Evolutionary conservation across 2,888 invertebrate species (phyloP).

Genomic region (Bombyx huttoni): DNA sequence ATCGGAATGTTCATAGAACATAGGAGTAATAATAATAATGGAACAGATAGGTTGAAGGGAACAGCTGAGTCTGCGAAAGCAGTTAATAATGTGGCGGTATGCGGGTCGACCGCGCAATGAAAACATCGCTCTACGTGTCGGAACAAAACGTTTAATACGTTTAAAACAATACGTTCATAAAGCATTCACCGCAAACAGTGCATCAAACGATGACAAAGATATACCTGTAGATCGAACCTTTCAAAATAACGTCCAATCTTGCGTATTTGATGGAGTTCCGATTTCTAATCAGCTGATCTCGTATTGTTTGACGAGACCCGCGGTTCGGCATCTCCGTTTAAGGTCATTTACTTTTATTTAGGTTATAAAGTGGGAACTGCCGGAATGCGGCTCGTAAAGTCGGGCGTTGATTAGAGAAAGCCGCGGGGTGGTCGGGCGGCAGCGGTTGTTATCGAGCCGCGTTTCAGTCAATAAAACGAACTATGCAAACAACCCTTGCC

Average conservation of each 20-base stretch:
- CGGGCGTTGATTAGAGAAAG: constrained; percentile 43
- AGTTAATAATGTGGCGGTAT: constrained; percentile 38
- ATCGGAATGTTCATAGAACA: neutral
- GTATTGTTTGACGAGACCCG: constrained; percentile 7
- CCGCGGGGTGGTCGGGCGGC: constrained; percentile 16
- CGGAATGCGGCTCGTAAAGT: constrained; percentile 43
- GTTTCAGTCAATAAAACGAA: constrained; percentile 66
- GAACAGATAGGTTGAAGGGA: neutral
- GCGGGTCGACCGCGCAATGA: constrained; percentile 63
- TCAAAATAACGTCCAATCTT: neutral
- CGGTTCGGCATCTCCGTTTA: neutral
- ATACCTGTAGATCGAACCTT: constrained; percentile 8
- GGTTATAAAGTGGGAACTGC: constrained; percentile 11
- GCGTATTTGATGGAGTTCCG: neutral
- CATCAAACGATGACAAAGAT: constrained; percentile 10
- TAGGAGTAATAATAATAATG: neutral
- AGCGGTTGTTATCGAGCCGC: constrained; percentile 39
- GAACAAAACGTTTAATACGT: constrained; percentile 27
- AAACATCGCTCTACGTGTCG: constrained; percentile 37
- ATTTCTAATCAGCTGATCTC: constrained; percentile 22
- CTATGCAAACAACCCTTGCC: constrained; percentile 59
- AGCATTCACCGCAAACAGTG: constrained; percentile 54
- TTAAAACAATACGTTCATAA: constrained; percentile 61
- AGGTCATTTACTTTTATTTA: neutral
- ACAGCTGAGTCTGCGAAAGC: constrained; percentile 20